Percentiles rank a stretch among this genome's conserved stretches.
Conservation (phyloP, 2,797 vertebrate species). For the Artibeus lituratus region DNA sequence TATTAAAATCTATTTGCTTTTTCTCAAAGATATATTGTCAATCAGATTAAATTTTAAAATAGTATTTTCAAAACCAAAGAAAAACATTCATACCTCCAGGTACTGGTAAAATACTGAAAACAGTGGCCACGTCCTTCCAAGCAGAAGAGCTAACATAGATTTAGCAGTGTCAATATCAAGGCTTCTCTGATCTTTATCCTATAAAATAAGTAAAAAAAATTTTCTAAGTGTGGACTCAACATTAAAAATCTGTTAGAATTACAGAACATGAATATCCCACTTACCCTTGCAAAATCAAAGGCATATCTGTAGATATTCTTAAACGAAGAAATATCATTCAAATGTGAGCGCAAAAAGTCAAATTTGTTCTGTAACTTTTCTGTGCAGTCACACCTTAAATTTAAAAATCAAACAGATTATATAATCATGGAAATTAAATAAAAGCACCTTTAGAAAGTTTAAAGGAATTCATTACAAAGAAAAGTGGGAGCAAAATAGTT, state of each 20-base stretch:
- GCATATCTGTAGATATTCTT: slow-evolving; percentile 99
- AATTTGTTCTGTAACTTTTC: slow-evolving; percentile 94
- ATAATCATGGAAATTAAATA: slow-evolving; percentile 57
- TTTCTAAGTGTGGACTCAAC: slow-evolving; percentile 42
- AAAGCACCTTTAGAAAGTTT: neutral
- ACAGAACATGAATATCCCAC: slow-evolving; percentile 62
- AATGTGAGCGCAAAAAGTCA: slow-evolving; percentile 91
- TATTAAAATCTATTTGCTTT: neutral
- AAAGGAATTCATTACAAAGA: neutral
- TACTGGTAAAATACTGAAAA: slow-evolving; percentile 96
- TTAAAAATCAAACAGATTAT: slow-evolving; percentile 52
- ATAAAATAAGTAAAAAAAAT: slow-evolving; percentile 55
- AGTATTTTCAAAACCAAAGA: slow-evolving; percentile 9
- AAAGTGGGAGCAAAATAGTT: neutral
- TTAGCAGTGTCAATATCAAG: slow-evolving; percentile 97
- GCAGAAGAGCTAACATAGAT: slow-evolving; percentile 94
- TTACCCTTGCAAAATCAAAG: slow-evolving; percentile 97
- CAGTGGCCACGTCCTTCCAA: slow-evolving; percentile 94
- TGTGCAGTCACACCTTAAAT: slow-evolving; percentile 93
- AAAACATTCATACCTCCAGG: slow-evolving; percentile 89
- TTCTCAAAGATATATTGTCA: neutral
- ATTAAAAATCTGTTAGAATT: slow-evolving; percentile 32
- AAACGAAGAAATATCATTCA: slow-evolving; percentile 92
- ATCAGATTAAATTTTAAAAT: slow-evolving; percentile 9
- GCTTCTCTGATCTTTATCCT: slow-evolving; percentile 98